Evolutionary conservation across 2,113 vertebrate species (phyloP).

Genomic region (Regulus satrapa): DNA sequence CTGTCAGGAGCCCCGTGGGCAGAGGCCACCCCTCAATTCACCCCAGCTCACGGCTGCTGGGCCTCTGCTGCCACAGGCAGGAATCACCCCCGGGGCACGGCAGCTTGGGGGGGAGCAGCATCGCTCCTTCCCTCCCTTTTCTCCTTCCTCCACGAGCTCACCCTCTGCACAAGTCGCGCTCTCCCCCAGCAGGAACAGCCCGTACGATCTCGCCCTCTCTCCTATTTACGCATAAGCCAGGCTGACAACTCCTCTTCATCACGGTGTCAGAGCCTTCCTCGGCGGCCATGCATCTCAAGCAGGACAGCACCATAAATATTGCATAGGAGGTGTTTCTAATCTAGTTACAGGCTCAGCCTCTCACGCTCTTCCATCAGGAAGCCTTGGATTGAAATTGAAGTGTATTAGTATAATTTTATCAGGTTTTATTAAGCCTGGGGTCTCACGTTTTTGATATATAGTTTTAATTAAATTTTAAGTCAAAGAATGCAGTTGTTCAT

Average conservation of each 20-base stretch:
- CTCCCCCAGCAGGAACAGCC: neutral
- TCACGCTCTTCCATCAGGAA: slow-evolving; percentile 44
- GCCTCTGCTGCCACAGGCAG: accelerated
- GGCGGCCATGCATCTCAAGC: slow-evolving; percentile 23
- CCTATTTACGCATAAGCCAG: neutral
- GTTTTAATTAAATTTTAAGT: slow-evolving; percentile 75
- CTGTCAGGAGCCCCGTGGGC: accelerated
- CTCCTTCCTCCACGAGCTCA: neutral
- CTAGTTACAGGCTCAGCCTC: slow-evolving; percentile 20
- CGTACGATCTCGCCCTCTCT: neutral
- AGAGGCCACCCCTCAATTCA: neutral
- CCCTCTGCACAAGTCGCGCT: accelerated
- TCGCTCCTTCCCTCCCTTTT: neutral
- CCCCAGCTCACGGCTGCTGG: neutral
- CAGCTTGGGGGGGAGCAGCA: neutral
- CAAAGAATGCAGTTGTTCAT: slow-evolving; percentile 52
- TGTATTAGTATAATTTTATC: slow-evolving; percentile 64
- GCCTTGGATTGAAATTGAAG: slow-evolving; percentile 54
- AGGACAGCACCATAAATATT: slow-evolving; percentile 23
- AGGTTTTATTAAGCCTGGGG: slow-evolving; percentile 60
- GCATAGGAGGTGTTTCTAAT: slow-evolving; percentile 29
- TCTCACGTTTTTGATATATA: slow-evolving; percentile 58
- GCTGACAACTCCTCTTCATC: slow-evolving; percentile 26
- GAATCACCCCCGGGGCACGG: neutral
- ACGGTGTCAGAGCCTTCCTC: neutral